phyloP scores from a whole-genome alignment of 2,888 invertebrate species.

The Sussaba pulchella region DNA sequence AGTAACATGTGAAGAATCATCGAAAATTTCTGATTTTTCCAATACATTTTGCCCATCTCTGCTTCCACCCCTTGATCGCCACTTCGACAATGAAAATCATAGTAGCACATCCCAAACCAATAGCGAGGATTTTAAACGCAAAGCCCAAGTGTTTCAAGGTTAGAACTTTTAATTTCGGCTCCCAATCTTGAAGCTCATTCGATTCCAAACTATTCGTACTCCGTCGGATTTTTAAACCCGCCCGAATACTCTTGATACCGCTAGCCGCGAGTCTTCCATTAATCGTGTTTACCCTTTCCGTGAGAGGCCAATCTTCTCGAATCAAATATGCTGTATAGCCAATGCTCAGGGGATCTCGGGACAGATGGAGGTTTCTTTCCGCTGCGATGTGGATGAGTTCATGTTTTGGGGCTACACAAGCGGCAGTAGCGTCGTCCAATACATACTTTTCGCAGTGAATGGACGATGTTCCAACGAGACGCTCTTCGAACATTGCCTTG shows the following conservation, averaged over 20 bases:
- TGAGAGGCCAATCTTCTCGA: slow-evolving; percentile 7
- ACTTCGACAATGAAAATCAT: slow-evolving; percentile 14
- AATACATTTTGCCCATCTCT: no score
- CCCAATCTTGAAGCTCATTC: not conserved
- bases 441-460: not conserved
- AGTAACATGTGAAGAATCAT: no score
- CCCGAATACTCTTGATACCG: not conserved
- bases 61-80: no score
- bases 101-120: slow-evolving; percentile 6
- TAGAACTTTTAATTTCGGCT: not conserved
- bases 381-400: not conserved
- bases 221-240: not conserved
- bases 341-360: not conserved
- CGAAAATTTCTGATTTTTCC: no score
- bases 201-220: no score
- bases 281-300: not conserved
- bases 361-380: not conserved
- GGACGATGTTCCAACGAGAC: not conserved
- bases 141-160: not conserved
- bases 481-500: no score
- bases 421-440: not conserved
- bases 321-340: not conserved
- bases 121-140: slow-evolving; percentile 11
- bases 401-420: not conserved
- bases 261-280: not conserved